Base-by-base conservation (phyloP, 2,888 invertebrate genomes). In the Emmelina monodactyla region DNA sequence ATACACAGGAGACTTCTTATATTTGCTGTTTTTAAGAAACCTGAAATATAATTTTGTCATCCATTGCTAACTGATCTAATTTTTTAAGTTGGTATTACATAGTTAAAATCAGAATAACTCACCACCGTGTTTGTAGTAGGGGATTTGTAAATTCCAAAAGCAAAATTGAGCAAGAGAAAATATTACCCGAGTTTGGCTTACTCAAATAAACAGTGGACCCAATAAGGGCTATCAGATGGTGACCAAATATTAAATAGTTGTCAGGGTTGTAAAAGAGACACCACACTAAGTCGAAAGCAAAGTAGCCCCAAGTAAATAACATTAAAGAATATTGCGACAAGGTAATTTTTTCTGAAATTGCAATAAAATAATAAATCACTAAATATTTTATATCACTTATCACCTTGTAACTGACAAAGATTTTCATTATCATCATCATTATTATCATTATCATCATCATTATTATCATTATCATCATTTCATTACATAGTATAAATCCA, bases 71-170 rank as follows among this genome's bases (percentile, higher is more conserved):
- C n/a, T n/a, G n/a, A n/a, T n/a, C n/a, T n/a, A n/a, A n/a, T 19
- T 19, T 19, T 19, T 6, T 19, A 19, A 19, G 19, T 19, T 9
- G 19, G 9, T 19, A 19, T 19, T 19, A 19, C 5, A 9, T 19
- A 19, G 5, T 9, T 19, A 25, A 3, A 25, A 25, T n/a, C 25
- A 25, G 3, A 25, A 10, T 25, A 25, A 54, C 59, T 36, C 38
- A 85, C 87, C 86, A 87, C 57, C 86, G 65, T 14, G 65, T 55
- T 64, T 87, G 86, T 14, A 86, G 64, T 29, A 84, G 57, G 7
- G 86, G 86, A 55, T 86, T 86, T 1, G 86, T 85, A 16, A 84
- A 44, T 61, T 87, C 86, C 68, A 86, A 58, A 32, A 81, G 58
- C 1, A 83, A 82, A 13, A 86, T 51, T 2, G 79, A 76, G 43